Evolutionary conservation across 2,888 invertebrate species (phyloP).

Genomic region (Agonopterix arenella): DNA sequence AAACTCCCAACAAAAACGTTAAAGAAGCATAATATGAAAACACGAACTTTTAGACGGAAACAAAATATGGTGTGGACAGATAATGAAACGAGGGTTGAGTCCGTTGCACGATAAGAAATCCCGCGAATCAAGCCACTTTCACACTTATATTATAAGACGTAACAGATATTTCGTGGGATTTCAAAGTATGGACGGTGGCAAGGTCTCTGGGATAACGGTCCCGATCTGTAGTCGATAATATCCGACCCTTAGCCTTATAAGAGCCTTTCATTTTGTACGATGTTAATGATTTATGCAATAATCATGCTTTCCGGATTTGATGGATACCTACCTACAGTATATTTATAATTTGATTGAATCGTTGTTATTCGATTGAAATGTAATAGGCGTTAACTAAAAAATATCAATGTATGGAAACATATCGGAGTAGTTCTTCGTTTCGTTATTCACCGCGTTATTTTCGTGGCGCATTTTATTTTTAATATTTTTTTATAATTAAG

Average conservation of each 20-base stretch:
- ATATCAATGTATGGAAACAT: too few species aligned
- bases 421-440: too few species aligned
- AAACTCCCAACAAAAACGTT: background rate
- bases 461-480: too few species aligned
- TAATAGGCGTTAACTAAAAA: too few species aligned
- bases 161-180: too few species aligned
- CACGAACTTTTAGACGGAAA: constrained; percentile 2
- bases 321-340: too few species aligned
- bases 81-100: constrained; percentile 39
- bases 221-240: constrained; percentile 40
- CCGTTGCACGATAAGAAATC: background rate
- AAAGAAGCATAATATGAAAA: background rate
- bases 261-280: constrained; percentile 17
- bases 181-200: constrained; percentile 26
- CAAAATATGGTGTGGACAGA: constrained; percentile 40
- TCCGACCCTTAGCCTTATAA: constrained; percentile 35
- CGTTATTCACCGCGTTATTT: too few species aligned
- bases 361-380: too few species aligned
- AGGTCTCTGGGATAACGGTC: constrained; percentile 23
- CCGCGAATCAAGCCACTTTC: too few species aligned
- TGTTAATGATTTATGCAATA: constrained; percentile 10
- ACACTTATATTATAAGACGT: too few species aligned
- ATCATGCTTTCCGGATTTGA: background rate
- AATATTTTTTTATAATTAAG: too few species aligned
- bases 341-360: too few species aligned